A percentile compares a stretch with the other conserved stretches of the same genome.
These are phyloP conservation scores for Idaea dimidiata DNA, from an alignment of 2,888 invertebrate species.

Conservation along the genomic window DNA sequence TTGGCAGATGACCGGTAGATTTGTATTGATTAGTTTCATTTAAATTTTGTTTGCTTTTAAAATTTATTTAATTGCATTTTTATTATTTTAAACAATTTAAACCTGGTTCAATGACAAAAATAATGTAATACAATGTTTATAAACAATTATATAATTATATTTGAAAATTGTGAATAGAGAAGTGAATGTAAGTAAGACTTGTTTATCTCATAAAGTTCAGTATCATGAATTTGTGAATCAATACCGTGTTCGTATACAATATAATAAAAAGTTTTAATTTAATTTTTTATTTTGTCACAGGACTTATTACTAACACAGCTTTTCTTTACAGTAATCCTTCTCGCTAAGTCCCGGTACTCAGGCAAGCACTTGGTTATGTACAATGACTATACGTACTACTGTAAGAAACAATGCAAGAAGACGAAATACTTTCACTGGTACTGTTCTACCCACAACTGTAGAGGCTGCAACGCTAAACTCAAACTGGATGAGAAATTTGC, in stretches of 20 bases:
- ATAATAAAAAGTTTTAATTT: neutral
- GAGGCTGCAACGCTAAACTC: conserved; percentile 64
- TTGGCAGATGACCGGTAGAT: no score
- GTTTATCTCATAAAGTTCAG: neutral
- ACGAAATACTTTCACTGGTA: conserved; percentile 62
- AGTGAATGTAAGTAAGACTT: neutral
- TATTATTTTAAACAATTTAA: no score
- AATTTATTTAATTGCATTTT: no score
- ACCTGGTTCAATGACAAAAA: no score
- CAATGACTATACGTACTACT: conserved; percentile 67
- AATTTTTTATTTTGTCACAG: neutral
- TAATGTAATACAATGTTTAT: no score
- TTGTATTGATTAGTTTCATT: no score
- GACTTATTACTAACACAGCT: conserved; percentile 4
- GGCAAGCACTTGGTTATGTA: conserved; percentile 62
- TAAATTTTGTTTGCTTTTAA: no score
- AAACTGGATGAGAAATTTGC: conserved; percentile 55
- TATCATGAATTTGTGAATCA: neutral
- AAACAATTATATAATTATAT: neutral
- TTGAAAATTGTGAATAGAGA: neutral
- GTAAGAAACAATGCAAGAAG: conserved; percentile 61
- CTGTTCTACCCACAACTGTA: conserved; percentile 67
- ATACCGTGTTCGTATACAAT: neutral
- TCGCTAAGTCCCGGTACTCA: conserved; percentile 63
- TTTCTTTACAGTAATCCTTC: conserved; percentile 50